phyloP scores from a whole-genome alignment of 1,140 invertebrate species.

The Drosophila mauritiana region DNA sequence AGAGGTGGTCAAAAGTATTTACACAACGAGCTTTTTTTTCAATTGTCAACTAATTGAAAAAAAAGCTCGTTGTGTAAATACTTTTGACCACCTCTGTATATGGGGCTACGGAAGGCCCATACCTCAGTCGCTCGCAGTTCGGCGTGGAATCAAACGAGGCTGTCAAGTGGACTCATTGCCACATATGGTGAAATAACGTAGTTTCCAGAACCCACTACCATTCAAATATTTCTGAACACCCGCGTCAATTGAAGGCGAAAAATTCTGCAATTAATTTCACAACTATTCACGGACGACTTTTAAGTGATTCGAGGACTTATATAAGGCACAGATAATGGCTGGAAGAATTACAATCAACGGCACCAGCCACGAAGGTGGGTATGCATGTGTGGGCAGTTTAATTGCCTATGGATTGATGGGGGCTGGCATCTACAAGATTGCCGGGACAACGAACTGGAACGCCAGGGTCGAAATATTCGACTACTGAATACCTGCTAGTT shows the following conservation, averaged over 20 bases:
- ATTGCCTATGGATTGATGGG: constrained; percentile 14
- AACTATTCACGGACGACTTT: constrained; percentile 8
- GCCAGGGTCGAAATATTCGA: not conserved
- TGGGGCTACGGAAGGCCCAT: not conserved
- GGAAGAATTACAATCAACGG: constrained; percentile 66
- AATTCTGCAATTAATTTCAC: constrained; percentile 39
- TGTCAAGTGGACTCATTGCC: not conserved
- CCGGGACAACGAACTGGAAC: constrained; percentile 1
- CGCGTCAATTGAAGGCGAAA: constrained; percentile 1
- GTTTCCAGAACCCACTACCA: constrained; percentile 27
- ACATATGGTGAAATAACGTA: constrained; percentile 30
- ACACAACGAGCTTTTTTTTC: no score
- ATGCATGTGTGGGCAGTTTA: constrained; percentile 32
- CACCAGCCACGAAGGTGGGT: constrained; percentile 58
- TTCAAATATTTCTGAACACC: not conserved
- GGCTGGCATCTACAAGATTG: constrained; percentile 4
- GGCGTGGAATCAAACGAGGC: constrained; percentile 16
- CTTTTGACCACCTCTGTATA: no score
- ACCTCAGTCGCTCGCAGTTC: constrained; percentile 26
- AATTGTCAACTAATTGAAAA: no score
- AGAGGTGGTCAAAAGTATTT: no score
- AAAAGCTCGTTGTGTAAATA: no score
- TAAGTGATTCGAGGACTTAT: constrained; percentile 48
- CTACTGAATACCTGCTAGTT: not conserved
- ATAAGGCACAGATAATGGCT: constrained; percentile 53